Conservation (phyloP, 2,113 vertebrate species). For the Mormyrus lacerda region DNA sequence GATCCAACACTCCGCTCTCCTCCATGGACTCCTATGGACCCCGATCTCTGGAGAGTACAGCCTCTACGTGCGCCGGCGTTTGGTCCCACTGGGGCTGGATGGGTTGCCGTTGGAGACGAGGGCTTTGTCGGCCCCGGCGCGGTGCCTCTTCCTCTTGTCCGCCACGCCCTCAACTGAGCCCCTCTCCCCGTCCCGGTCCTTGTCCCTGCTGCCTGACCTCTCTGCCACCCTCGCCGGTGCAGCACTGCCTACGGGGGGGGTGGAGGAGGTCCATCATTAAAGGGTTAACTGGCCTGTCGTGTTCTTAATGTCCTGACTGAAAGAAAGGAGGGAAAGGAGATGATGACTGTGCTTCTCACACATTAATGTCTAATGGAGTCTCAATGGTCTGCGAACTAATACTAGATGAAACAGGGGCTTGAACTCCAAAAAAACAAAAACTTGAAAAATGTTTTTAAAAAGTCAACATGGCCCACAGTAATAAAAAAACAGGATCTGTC, state of each 20-base stretch:
- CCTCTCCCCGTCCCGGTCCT: constrained; percentile 72
- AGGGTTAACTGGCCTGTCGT: not conserved
- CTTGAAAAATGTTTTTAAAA: not conserved
- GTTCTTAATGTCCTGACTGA: not conserved
- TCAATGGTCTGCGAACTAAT: not conserved
- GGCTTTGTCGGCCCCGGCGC: constrained; percentile 76
- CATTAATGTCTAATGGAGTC: not conserved
- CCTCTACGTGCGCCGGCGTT: constrained; percentile 62
- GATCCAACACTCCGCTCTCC: not conserved
- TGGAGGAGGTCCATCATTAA: not conserved
- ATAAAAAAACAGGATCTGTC: constrained; percentile 25
- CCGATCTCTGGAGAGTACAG: not conserved
- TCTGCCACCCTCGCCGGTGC: constrained; percentile 62
- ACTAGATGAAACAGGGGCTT: not conserved
- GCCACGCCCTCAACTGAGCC: constrained; percentile 67
- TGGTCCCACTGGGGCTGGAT: constrained; percentile 81
- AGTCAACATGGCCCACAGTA: constrained; percentile 9
- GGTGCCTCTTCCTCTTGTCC: constrained; percentile 89
- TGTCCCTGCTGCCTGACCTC: constrained; percentile 64
- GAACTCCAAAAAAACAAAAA: constrained; percentile 7
- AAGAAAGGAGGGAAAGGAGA: not conserved
- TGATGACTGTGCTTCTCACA: not conserved
- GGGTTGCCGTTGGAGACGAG: constrained; percentile 82
- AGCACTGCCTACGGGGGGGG: constrained; percentile 53
- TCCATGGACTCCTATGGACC: not conserved